Percentiles rank a stretch among this genome's conserved stretches.
Evolutionary conservation across 2,797 vertebrate species (phyloP).

Genomic region (Myripristis murdjan): DNA sequence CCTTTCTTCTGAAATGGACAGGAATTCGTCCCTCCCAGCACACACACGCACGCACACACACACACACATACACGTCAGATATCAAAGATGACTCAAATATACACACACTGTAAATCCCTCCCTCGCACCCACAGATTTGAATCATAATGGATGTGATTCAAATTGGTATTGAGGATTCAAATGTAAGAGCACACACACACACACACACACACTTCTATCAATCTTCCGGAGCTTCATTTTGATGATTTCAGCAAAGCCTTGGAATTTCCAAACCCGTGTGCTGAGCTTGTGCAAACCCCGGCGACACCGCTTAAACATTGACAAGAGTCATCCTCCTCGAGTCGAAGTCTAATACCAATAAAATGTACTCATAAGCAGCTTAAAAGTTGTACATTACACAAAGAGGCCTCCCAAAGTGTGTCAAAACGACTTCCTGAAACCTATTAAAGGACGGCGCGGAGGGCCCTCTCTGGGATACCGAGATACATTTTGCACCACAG

Average conservation of each 20-base stretch:
- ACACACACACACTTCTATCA: neutral
- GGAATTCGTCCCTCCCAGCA: neutral
- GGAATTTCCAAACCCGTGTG: constrained; percentile 52
- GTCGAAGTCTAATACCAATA: constrained; percentile 77
- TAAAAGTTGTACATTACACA: constrained; percentile 70
- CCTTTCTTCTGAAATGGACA: constrained; percentile 13
- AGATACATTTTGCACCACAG: too few relatives aligned
- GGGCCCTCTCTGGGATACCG: neutral
- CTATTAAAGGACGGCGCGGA: neutral
- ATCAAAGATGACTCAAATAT: too few relatives aligned
- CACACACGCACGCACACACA: neutral
- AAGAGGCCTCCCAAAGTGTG: neutral
- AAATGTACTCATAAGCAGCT: constrained; percentile 54
- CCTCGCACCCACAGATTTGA: too few relatives aligned
- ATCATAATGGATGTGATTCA: too few relatives aligned
- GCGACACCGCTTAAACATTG: constrained; percentile 80
- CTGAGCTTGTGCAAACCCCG: constrained; percentile 43
- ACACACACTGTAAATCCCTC: neutral
- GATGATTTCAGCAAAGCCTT: constrained; percentile 54
- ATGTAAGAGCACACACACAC: neutral
- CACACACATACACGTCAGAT: neutral
- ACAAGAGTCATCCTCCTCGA: constrained; percentile 58
- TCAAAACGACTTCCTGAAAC: neutral
- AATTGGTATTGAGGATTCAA: too few relatives aligned
- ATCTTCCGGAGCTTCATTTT: constrained; percentile 15